Conservation (phyloP, 1,140 invertebrate genomes). For the Drosophila rhopaloa region DNA sequence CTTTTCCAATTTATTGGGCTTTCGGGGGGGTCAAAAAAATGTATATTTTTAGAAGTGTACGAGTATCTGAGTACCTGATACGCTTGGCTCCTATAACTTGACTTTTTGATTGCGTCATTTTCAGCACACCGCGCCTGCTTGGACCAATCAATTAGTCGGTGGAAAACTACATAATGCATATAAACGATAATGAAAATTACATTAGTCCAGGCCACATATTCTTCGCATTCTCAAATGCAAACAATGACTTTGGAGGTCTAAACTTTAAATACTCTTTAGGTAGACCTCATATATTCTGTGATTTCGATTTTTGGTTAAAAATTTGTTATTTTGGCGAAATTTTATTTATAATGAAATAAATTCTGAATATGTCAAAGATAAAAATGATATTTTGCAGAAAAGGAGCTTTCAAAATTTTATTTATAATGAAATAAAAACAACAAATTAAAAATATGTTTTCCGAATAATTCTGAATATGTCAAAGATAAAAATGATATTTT, state of each 20-base stretch:
- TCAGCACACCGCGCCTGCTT: slow-evolving; percentile 11
- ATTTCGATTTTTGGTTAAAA: too few species aligned
- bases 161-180: slow-evolving; percentile 79
- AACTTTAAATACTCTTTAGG: background rate
- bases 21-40: too few species aligned
- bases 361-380: too few species aligned
- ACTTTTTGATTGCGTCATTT: slow-evolving; percentile 57
- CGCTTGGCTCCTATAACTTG: background rate
- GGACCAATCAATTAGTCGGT: slow-evolving; percentile 71
- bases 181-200: slow-evolving; percentile 77
- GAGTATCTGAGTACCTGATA: slow-evolving; percentile 4
- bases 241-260: background rate
- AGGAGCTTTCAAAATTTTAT: too few species aligned
- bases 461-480: too few species aligned
- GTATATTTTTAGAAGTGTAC: too few species aligned
- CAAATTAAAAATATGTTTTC: too few species aligned
- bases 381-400: too few species aligned
- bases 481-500: too few species aligned
- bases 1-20: too few species aligned
- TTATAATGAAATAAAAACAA: background rate
- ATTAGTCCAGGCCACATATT: slow-evolving; percentile 60
- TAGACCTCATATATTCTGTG: too few species aligned
- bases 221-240: slow-evolving; percentile 18
- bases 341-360: background rate
- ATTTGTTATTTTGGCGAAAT: too few species aligned